Evolutionary conservation across 2,113 vertebrate genomes (phyloP).

Genomic region (Balaeniceps rex): DNA sequence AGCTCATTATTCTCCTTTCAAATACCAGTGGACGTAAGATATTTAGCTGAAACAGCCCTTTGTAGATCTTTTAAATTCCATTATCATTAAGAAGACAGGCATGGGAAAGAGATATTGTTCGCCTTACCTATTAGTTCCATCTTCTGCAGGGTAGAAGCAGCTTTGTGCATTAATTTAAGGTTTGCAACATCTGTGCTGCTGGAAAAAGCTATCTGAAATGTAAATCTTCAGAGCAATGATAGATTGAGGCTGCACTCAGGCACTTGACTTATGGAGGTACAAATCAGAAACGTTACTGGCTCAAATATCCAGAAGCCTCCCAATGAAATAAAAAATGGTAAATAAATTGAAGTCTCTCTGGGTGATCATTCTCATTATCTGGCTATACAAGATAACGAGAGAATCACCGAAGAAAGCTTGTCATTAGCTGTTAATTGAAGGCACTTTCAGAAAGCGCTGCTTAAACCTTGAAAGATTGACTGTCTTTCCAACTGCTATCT

Average conservation of each 20-base stretch:
- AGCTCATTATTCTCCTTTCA: slow-evolving; percentile 8
- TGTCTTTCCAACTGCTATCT: neutral
- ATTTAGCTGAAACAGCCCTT: slow-evolving; percentile 2
- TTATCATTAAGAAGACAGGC: neutral
- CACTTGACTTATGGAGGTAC: neutral
- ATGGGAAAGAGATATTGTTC: neutral
- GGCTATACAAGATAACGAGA: neutral
- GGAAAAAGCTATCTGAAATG: slow-evolving; percentile 18
- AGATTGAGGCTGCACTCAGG: neutral
- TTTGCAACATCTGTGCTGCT: neutral
- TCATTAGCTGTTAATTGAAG: slow-evolving; percentile 36
- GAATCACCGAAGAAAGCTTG: neutral
- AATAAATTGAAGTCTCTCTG: slow-evolving; percentile 17
- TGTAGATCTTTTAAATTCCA: neutral
- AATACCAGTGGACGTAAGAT: neutral
- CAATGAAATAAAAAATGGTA: slow-evolving; percentile 24
- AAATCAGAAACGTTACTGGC: neutral
- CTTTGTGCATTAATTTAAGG: slow-evolving; percentile 24
- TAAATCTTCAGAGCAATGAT: slow-evolving; percentile 8
- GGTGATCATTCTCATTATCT: slow-evolving; percentile 21
- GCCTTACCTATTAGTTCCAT: neutral
- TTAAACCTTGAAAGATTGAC: slow-evolving; percentile 33
- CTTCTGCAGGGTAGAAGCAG: neutral
- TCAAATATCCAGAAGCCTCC: neutral
- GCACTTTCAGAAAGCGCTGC: slow-evolving; percentile 18